phyloP scores from a whole-genome alignment of 2,113 vertebrate species.

The Microcebus murinus region DNA sequence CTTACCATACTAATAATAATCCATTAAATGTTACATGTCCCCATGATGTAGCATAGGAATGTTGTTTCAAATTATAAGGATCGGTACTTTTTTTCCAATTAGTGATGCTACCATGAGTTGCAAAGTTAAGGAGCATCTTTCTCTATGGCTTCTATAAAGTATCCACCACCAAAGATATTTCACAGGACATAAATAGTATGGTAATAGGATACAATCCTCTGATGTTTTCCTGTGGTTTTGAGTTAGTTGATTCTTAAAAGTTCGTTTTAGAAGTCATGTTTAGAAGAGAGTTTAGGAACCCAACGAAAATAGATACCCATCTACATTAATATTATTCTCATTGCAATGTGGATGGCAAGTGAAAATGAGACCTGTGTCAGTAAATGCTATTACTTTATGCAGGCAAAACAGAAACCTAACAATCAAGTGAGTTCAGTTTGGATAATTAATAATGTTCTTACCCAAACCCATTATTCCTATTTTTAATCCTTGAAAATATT shows the following conservation, averaged over 20 bases:
- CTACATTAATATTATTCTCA: constrained; percentile 76
- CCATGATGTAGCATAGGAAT: constrained; percentile 78
- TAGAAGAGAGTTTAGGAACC: neutral
- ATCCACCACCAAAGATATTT: neutral
- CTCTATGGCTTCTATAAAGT: constrained; percentile 44
- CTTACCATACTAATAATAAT: constrained; percentile 85
- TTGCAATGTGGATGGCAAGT: constrained; percentile 71
- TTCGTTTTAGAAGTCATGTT: constrained; percentile 3
- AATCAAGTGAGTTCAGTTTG: constrained; percentile 69
- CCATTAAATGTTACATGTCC: constrained; percentile 83
- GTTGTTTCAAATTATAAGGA: constrained; percentile 82
- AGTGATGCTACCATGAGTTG: constrained; percentile 17
- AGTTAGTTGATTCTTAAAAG: neutral
- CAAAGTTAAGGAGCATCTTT: constrained; percentile 10
- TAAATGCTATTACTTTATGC: constrained; percentile 58
- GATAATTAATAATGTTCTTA: neutral
- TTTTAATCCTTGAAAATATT: constrained; percentile 18
- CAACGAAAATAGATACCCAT: constrained; percentile 19
- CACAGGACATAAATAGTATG: constrained; percentile 13
- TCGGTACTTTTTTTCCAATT: constrained; percentile 77
- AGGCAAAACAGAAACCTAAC: constrained; percentile 24
- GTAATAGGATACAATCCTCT: constrained; percentile 43
- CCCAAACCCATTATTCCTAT: constrained; percentile 15
- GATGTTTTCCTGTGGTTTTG: neutral
- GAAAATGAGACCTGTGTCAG: constrained; percentile 76